phyloP scores from a whole-genome alignment of 2,888 invertebrate genomes.

The Agonum fuliginosum region DNA sequence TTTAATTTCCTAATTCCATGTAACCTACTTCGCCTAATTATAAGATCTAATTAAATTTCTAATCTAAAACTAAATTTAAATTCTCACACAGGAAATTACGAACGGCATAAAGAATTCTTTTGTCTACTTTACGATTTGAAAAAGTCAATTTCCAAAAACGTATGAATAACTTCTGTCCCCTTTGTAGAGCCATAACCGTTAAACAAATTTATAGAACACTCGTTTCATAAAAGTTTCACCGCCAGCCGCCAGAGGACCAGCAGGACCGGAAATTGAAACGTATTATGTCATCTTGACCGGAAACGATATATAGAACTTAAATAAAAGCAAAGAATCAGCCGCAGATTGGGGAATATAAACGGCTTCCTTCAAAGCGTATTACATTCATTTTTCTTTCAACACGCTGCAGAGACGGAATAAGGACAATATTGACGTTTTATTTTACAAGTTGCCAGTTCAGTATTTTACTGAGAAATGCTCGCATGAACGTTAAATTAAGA shows the following conservation, averaged over 20 bases:
- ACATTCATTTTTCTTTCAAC: not conserved
- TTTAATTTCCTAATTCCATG: conserved; percentile 20
- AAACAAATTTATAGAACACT: conserved; percentile 54
- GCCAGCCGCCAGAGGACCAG: not conserved
- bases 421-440: not conserved
- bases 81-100: conserved; percentile 19
- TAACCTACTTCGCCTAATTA: not conserved
- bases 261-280: conserved; percentile 22
- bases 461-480: too few species aligned
- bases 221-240: conserved; percentile 52
- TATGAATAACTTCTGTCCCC: conserved; percentile 41
- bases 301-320: conserved; percentile 24
- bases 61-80: conserved; percentile 19
- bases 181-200: conserved; percentile 46
- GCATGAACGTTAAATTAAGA: too few species aligned
- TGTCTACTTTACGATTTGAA: conserved; percentile 40
- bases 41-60: conserved; percentile 12
- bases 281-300: conserved; percentile 19
- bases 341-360: conserved; percentile 19
- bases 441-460: too few species aligned
- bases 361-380: not conserved
- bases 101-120: not conserved
- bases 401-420: not conserved
- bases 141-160: conserved; percentile 50
- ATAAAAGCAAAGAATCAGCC: conserved; percentile 20